Conservation (phyloP, 2,888 invertebrate genomes). For the Callyntrura guangdongensis region DNA sequence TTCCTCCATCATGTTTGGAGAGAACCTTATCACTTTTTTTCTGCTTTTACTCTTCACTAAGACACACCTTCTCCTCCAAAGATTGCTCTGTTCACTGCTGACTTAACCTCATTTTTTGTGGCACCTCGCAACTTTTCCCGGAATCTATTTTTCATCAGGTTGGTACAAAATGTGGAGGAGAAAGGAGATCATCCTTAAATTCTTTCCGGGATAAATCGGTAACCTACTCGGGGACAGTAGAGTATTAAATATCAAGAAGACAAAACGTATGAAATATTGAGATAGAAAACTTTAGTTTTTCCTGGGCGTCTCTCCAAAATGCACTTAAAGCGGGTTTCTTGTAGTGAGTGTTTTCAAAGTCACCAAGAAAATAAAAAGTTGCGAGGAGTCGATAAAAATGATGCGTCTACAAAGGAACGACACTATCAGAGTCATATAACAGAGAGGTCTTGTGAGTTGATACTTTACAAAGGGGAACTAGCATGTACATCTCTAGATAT, state of each 20-base stretch:
- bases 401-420: slow-evolving; percentile 64
- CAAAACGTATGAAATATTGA: not conserved
- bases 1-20: no score
- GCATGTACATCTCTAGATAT: not conserved
- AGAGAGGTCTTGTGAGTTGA: slow-evolving; percentile 44
- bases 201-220: no score
- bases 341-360: not conserved
- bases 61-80: no score
- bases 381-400: slow-evolving; percentile 59
- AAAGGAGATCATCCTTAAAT: no score
- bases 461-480: slow-evolving; percentile 30
- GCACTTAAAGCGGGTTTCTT: not conserved
- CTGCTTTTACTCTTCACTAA: no score
- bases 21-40: no score
- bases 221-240: not conserved
- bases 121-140: not conserved
- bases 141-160: no score
- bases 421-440: slow-evolving; percentile 32
- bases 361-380: slow-evolving; percentile 23
- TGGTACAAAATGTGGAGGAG: not conserved
- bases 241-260: not conserved
- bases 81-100: not conserved
- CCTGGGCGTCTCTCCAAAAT: not conserved
- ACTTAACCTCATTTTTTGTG: not conserved
- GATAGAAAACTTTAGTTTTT: not conserved